Evolutionary conservation across 2,797 vertebrate species (phyloP).

Genomic region (Enteromius trimaculatus): DNA sequence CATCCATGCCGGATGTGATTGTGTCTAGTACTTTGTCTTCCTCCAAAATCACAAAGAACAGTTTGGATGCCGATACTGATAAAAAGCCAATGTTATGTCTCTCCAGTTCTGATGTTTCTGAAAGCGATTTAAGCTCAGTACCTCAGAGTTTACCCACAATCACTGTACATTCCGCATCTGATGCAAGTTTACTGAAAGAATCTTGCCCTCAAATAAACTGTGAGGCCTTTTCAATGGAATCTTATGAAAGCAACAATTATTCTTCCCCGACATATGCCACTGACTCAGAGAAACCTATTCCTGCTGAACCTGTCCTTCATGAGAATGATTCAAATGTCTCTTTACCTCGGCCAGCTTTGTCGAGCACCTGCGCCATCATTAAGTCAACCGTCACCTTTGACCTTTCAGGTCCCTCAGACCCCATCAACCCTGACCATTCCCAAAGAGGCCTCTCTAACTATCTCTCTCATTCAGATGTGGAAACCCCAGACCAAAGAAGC

Average conservation of each 20-base stretch:
- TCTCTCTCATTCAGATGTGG: background rate
- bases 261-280: background rate
- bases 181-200: slow-evolving; percentile 7
- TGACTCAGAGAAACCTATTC: slow-evolving; percentile 20
- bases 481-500: background rate
- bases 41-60: background rate
- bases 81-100: background rate
- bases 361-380: background rate
- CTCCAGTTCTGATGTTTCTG: background rate
- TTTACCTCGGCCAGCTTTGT: background rate
- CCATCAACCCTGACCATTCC: background rate
- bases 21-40: background rate
- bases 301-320: slow-evolving; percentile 27
- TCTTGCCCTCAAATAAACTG: background rate
- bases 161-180: background rate
- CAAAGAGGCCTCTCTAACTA: background rate
- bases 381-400: slow-evolving; percentile 16
- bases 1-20: background rate
- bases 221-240: slow-evolving; percentile 14
- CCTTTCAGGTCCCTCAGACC: slow-evolving; percentile 9
- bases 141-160: slow-evolving; percentile 4
- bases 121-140: background rate
- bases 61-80: background rate
- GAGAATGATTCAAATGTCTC: background rate
- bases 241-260: slow-evolving; percentile 1